A percentile compares a stretch with the other conserved stretches of the same genome.
phyloP scores from a whole-genome alignment of 2,888 invertebrate genomes.

The Unio delphinus region DNA sequence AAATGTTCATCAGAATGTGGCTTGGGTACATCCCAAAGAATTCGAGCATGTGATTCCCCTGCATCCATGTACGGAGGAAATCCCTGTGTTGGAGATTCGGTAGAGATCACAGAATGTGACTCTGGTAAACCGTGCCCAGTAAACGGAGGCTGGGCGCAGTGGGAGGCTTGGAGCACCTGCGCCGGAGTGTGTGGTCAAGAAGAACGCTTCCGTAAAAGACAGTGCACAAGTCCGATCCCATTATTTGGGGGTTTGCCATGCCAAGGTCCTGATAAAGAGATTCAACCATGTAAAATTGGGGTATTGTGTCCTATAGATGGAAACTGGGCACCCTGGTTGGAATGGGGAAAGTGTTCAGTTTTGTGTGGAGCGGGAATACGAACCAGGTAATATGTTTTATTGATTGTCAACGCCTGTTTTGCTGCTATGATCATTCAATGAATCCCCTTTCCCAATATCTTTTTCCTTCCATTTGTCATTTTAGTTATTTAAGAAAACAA shows the following conservation, averaged over 20 bases:
- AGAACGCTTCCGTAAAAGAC: slow-evolving; percentile 4
- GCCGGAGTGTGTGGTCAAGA: slow-evolving; percentile 24
- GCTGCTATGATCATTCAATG: no score
- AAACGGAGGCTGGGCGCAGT: slow-evolving; percentile 23
- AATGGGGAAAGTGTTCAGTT: slow-evolving; percentile 18
- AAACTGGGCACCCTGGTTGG: slow-evolving; percentile 22
- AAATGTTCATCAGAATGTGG: slow-evolving; percentile 27
- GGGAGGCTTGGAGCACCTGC: slow-evolving; percentile 24
- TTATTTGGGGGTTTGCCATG: slow-evolving; percentile 23
- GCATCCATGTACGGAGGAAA: slow-evolving; percentile 21
- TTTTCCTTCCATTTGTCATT: no score
- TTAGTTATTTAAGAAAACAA: no score
- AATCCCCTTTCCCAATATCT: no score
- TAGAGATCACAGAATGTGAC: slow-evolving; percentile 20
- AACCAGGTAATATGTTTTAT: no score
- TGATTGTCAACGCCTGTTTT: no score
- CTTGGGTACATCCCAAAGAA: slow-evolving; percentile 10
- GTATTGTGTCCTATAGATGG: slow-evolving; percentile 23
- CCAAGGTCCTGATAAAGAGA: slow-evolving; percentile 8
- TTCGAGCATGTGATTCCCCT: slow-evolving; percentile 19
- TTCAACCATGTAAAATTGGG: slow-evolving; percentile 17
- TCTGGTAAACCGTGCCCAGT: slow-evolving; percentile 20
- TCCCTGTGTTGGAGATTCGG: slow-evolving; percentile 14
- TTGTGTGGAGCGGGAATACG: slow-evolving; percentile 18
- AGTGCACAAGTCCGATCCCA: slow-evolving; percentile 28